These are phyloP conservation scores for Pyrrhura leucotis DNA, from an alignment of 2,797 vertebrate genomes.

Conservation along the genomic window DNA sequence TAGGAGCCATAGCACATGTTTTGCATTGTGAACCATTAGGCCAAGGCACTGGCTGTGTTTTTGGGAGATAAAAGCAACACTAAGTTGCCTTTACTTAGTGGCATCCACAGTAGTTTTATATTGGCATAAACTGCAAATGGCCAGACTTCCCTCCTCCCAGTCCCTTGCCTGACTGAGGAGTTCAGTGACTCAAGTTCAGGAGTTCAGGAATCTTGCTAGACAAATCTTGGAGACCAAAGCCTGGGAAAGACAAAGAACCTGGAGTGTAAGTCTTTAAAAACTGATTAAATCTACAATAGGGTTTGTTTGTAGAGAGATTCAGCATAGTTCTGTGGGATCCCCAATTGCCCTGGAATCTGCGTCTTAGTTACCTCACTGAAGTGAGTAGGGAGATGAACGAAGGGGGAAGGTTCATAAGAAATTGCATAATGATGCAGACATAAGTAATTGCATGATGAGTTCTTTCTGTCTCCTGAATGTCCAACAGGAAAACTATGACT, in stretches of 20 bases:
- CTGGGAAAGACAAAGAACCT: constrained; percentile 1
- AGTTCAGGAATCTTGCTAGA: neutral
- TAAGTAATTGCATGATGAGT: neutral
- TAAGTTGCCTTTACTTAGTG: neutral
- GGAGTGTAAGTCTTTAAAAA: neutral
- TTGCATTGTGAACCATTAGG: neutral
- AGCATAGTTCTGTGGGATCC: neutral
- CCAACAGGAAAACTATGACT: neutral
- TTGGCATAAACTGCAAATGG: neutral
- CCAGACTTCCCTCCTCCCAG: neutral
- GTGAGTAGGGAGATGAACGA: neutral
- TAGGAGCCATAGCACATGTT: neutral
- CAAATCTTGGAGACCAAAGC: neutral
- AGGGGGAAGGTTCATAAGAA: neutral
- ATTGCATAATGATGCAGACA: neutral
- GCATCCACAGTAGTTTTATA: neutral
- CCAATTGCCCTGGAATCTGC: neutral
- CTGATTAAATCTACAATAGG: neutral
- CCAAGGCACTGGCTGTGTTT: neutral
- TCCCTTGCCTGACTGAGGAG: neutral
- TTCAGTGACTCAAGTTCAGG: neutral
- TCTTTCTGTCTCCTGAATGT: neutral
- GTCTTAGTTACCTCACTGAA: neutral
- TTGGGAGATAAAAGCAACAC: neutral
- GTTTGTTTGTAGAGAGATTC: neutral